Conservation (phyloP, 2,113 vertebrate genomes). For the Tretioscincus oriximinensis region DNA sequence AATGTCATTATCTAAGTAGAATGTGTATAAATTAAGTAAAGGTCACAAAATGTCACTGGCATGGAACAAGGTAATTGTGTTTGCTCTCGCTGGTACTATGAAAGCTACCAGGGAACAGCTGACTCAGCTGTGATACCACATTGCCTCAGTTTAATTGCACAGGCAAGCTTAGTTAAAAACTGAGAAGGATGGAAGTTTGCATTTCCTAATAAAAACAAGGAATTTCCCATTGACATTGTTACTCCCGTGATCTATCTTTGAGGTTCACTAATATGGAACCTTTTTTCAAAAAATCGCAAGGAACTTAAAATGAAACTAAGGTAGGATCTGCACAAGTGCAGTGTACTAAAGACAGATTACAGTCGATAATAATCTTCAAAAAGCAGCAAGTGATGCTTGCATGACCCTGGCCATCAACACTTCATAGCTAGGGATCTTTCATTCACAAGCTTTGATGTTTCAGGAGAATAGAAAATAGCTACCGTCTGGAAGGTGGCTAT, state of each 20-base stretch:
- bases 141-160: background rate
- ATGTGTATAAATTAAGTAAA: conserved; percentile 13
- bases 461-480: too few relatives aligned
- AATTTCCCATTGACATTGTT: background rate
- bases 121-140: conserved; percentile 6
- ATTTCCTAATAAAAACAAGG: background rate
- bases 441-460: too few relatives aligned
- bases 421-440: too few relatives aligned
- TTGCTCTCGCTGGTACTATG: background rate
- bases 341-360: too few relatives aligned
- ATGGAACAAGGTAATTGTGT: background rate
- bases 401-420: too few relatives aligned
- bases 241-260: background rate
- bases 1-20: background rate
- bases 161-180: background rate
- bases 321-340: too few relatives aligned
- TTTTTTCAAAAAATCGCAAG: background rate
- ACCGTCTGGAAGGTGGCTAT: too few relatives aligned
- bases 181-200: background rate
- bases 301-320: background rate
- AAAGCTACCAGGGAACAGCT: background rate
- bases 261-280: background rate
- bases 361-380: too few relatives aligned
- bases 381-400: too few relatives aligned
- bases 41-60: background rate